Base-by-base conservation (phyloP, 2,797 vertebrate species). In the Gobionotothen gibberifrons region DNA sequence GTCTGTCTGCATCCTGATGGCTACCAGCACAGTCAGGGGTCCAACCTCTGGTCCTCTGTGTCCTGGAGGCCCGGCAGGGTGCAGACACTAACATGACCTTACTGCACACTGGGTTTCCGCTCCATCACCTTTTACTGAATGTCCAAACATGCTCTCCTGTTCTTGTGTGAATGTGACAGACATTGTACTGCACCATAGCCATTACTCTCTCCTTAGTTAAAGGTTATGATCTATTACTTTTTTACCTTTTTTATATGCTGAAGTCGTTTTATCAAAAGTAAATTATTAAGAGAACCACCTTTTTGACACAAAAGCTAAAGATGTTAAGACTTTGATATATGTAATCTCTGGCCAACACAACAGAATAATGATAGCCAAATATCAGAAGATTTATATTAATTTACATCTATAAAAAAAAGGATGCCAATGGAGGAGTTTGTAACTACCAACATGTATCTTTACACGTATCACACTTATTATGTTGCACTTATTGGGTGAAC, bases 1-100 rank as follows among this genome's bases (percentile, higher is more conserved):
- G 65, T 77, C 57, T 43, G 26, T 64, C 49, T 80, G 76, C 70
- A 59, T 74, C 49, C 40, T 64, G 81, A 78, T 76, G 78, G 65
- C 1, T 16, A 64, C 56, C 66, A 22, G 22, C 40, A 16, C 61
- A 29, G 36, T 65, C 72, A 32, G 60, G 29, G 16, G 57, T 54
- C 42, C 21, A 46, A 16, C 62, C 63, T 49, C 26, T 46, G 0
- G 43, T 47, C 29, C 51, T 68, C 52, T 21, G 52, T 43, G 51
- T 82, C 69, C 61, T 72, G 63, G 39, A 22, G 21, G 49, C 63
- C 44, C 71, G 32, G 64, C 78, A 48, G 58, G 61, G 40, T 43
- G 72, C 21, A n/a, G 47, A 22, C 64, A n/a, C 36, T 6, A 16
- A 29, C 10, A 40, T 73, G 10, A 74, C 58, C 68, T 60, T 3